These are phyloP conservation scores for Clunio marinus DNA, from an alignment of 2,888 invertebrate species.

Conservation along the genomic window DNA sequence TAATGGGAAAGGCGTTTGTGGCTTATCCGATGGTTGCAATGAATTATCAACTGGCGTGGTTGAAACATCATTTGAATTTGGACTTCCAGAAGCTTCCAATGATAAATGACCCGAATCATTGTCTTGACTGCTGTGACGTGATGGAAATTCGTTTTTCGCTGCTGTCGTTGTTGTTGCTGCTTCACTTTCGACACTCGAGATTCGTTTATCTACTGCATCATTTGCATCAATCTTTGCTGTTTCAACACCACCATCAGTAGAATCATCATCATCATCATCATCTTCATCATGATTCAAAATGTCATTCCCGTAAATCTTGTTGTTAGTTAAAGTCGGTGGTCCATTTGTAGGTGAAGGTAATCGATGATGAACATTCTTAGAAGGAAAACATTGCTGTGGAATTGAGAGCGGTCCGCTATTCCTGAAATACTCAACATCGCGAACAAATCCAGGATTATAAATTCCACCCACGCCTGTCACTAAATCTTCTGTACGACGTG, in stretches of 20 bases:
- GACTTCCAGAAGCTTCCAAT: conserved; percentile 42
- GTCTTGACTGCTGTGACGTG: conserved; percentile 18
- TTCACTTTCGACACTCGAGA: conserved; percentile 31
- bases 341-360: conserved; percentile 33
- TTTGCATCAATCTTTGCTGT: conserved; percentile 40
- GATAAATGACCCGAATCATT: conserved; percentile 44
- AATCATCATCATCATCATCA: conserved; percentile 7
- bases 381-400: conserved; percentile 40
- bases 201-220: background rate
- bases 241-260: conserved; percentile 38
- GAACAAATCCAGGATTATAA: conserved; percentile 23
- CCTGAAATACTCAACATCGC: conserved; percentile 21
- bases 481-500: conserved; percentile 49
- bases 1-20: background rate
- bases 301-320: conserved; percentile 21
- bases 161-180: background rate
- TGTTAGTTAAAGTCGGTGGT: conserved; percentile 13
- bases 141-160: background rate
- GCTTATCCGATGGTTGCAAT: conserved; percentile 16
- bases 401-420: conserved; percentile 42
- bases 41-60: conserved; percentile 41
- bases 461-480: background rate
- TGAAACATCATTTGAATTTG: conserved; percentile 40
- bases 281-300: conserved; percentile 17
- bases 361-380: conserved; percentile 22